Percentiles rank a stretch among this genome's conserved stretches.
Conservation (phyloP, 2,797 vertebrate species). For the Eremophila alpestris region DNA sequence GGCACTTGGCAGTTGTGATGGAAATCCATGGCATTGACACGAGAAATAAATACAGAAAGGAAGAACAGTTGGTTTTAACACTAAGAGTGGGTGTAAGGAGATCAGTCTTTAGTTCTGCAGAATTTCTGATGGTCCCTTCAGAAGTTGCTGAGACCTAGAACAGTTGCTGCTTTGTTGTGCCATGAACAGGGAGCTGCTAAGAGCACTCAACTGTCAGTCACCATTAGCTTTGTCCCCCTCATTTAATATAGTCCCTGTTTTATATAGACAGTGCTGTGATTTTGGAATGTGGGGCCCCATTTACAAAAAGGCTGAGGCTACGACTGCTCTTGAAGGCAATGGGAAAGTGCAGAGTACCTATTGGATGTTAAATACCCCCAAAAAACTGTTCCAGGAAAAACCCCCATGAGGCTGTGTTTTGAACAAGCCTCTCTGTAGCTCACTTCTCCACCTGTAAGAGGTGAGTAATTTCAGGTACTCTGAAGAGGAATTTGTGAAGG, state of each 20-base stretch:
- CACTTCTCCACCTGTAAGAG: not conserved
- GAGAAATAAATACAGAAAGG: not conserved
- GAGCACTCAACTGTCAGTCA: not conserved
- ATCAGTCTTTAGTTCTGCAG: not conserved
- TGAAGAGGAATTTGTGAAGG: not conserved
- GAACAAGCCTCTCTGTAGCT: not conserved
- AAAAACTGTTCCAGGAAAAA: not conserved
- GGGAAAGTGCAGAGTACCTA: not conserved
- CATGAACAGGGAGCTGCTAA: not conserved
- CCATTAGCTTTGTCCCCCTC: not conserved
- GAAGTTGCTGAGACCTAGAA: not conserved
- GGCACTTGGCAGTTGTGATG: not conserved
- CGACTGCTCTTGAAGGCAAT: not conserved
- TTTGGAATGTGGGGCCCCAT: not conserved
- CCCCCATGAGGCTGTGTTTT: not conserved
- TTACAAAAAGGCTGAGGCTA: not conserved
- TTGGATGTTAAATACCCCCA: not conserved
- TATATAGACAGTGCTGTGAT: not conserved
- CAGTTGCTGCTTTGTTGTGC: conserved; percentile 14
- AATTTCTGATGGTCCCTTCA: not conserved
- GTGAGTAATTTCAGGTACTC: not conserved
- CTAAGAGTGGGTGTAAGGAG: not conserved
- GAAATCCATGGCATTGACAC: not conserved
- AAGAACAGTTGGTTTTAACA: not conserved
- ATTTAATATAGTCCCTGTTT: not conserved